A percentile compares a stretch with the other conserved stretches of the same genome.
Conservation (phyloP, 2,888 invertebrate genomes). For the Acronicta leporina region DNA sequence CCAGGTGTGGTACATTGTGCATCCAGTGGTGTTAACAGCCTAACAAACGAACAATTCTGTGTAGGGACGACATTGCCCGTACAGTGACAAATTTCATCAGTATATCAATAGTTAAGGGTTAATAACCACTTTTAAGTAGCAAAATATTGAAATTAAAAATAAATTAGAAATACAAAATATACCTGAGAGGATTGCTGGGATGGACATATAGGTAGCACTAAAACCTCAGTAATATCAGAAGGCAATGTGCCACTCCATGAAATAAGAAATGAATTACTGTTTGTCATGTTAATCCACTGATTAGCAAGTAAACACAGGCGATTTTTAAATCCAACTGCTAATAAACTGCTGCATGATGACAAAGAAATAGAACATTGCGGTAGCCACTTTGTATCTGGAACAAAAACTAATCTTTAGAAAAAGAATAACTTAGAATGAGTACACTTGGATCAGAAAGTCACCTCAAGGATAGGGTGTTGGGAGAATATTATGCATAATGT, state of each 20-base stretch:
- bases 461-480: too few relatives aligned
- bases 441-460: too few relatives aligned
- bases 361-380: constrained; percentile 81
- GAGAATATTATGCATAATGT: too few relatives aligned
- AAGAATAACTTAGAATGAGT: too few relatives aligned
- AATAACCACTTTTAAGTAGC: neutral
- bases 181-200: constrained; percentile 86
- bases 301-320: constrained; percentile 81
- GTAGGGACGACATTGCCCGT: too few relatives aligned
- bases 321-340: constrained; percentile 78
- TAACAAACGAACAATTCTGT: too few relatives aligned
- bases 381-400: constrained; percentile 83
- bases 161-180: constrained; percentile 12
- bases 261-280: constrained; percentile 81
- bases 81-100: too few relatives aligned
- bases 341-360: constrained; percentile 81
- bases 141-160: neutral
- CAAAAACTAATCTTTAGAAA: neutral
- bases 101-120: too few relatives aligned
- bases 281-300: constrained; percentile 84
- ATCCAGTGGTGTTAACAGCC: too few relatives aligned
- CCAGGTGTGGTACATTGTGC: too few relatives aligned
- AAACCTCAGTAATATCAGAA: constrained; percentile 75
- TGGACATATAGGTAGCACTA: constrained; percentile 81
- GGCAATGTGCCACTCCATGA: constrained; percentile 85